Conservation (phyloP, 2,113 vertebrate species). For the Malurus alboscapulatus region DNA sequence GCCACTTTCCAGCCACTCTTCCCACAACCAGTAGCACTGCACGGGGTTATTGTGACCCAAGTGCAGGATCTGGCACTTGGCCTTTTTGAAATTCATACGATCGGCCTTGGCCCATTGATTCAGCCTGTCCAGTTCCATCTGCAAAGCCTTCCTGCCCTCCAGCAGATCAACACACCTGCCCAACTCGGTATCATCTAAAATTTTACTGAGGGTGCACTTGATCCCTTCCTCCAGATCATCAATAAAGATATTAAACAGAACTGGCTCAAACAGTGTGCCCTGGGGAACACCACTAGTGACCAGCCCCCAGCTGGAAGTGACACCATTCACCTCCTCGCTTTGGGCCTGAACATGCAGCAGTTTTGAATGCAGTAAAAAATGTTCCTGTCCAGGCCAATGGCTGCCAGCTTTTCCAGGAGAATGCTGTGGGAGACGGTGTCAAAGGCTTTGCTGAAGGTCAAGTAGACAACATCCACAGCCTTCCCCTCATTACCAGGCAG, state of each 20-base stretch:
- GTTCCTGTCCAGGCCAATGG: neutral
- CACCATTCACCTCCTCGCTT: neutral
- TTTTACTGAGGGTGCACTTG: neutral
- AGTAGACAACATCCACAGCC: neutral
- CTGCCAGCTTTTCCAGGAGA: neutral
- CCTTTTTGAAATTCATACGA: no score
- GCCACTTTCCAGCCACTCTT: neutral
- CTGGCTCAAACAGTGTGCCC: no score
- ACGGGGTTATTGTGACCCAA: neutral
- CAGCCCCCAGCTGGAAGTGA: neutral
- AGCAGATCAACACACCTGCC: neutral
- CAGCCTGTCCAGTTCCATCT: neutral
- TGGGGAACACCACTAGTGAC: neutral
- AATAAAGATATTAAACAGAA: neutral
- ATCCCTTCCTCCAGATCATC: neutral
- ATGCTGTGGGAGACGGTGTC: rapidly evolving
- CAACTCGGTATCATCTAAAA: neutral
- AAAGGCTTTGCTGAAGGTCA: neutral
- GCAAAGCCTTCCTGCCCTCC: neutral
- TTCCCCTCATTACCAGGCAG: rapidly evolving
- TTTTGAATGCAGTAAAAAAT: neutral
- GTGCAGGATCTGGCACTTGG: neutral
- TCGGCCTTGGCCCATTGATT: neutral
- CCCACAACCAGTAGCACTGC: neutral
- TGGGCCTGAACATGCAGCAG: neutral